These are phyloP conservation scores for Procambarus virginalis DNA, from an alignment of 1,140 invertebrate species.

Conservation along the genomic window DNA sequence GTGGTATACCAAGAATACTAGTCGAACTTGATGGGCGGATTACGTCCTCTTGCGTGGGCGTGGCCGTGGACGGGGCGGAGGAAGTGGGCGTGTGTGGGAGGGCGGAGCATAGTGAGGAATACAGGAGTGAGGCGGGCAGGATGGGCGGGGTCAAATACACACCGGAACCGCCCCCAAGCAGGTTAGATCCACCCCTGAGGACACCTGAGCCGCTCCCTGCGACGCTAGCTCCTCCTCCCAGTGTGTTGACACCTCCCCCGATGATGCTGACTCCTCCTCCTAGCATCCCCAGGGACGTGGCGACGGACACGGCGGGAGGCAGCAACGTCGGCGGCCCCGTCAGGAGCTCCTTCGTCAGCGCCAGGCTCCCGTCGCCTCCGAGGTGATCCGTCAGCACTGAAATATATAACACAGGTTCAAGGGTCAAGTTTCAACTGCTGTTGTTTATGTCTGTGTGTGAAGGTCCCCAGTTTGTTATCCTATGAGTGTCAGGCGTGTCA, in stretches of 20 bases:
- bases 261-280: conserved; percentile 16
- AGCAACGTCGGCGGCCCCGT: background rate
- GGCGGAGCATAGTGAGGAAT: conserved; percentile 41
- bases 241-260: conserved; percentile 20
- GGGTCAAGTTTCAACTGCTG: no score
- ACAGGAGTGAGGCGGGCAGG: conserved; percentile 42
- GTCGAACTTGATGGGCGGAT: conserved; percentile 4
- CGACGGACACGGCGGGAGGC: conserved; percentile 22
- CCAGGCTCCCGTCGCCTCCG: conserved; percentile 2
- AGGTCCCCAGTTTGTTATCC: no score
- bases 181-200: conserved; percentile 3
- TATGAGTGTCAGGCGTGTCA: no score
- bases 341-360: conserved; percentile 41
- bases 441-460: no score
- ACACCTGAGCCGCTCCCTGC: background rate
- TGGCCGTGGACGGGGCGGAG: conserved; percentile 13
- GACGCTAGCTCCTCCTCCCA: conserved; percentile 1
- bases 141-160: conserved; percentile 44
- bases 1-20: background rate
- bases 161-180: background rate
- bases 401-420: background rate
- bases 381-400: conserved; percentile 32
- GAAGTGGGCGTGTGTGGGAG: conserved; percentile 37
- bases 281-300: conserved; percentile 44
- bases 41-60: conserved; percentile 23